phyloP scores from a whole-genome alignment of 2,113 vertebrate species.

The Myotis yumanensis region DNA sequence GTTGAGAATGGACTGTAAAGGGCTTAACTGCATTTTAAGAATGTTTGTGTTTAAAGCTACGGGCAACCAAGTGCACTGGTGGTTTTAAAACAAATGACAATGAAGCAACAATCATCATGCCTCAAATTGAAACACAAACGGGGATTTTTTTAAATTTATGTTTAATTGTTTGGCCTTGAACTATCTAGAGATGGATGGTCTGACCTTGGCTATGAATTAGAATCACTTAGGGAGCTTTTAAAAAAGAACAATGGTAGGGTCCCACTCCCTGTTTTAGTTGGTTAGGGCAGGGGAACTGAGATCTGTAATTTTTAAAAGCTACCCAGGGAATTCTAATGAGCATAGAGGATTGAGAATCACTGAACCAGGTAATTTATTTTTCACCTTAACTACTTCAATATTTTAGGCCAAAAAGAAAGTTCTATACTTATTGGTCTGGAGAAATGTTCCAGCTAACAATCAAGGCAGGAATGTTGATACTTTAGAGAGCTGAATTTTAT shows the following conservation, averaged over 20 bases:
- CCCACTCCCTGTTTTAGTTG: neutral
- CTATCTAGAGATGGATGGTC: neutral
- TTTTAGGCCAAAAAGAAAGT: constrained; percentile 25
- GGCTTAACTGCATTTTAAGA: neutral
- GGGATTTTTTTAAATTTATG: neutral
- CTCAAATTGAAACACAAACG: constrained; percentile 13
- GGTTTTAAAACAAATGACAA: neutral
- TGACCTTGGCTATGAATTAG: constrained; percentile 13
- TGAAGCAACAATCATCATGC: neutral
- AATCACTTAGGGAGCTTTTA: neutral
- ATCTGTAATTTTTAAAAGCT: constrained; percentile 52
- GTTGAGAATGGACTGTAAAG: neutral
- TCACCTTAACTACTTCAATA: constrained; percentile 59
- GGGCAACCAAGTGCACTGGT: neutral
- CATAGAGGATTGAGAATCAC: constrained; percentile 41
- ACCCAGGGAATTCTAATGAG: constrained; percentile 48
- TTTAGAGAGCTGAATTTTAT: constrained; percentile 28
- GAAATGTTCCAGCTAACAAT: neutral
- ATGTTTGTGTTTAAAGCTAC: neutral
- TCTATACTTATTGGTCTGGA: neutral
- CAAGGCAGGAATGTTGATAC: neutral
- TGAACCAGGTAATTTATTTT: constrained; percentile 63
- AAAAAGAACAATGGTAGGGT: neutral
- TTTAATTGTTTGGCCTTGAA: neutral
- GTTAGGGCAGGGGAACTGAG: neutral